Percentiles rank a stretch among this genome's conserved stretches.
Evolutionary conservation across 2,797 vertebrate genomes (phyloP).

Genomic region (Tauraco hartlaubi): DNA sequence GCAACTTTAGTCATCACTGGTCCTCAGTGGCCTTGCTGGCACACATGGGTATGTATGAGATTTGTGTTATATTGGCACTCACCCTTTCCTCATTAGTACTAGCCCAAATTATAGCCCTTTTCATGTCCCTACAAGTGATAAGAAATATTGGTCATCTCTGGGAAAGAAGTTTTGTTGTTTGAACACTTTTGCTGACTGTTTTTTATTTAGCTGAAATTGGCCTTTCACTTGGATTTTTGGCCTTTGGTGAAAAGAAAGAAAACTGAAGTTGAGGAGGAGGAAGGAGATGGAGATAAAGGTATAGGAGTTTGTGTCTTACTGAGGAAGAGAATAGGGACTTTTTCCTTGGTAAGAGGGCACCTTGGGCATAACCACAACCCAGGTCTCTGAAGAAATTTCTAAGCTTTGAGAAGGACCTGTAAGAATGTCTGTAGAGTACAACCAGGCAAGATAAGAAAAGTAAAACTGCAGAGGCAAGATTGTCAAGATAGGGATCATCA

Average conservation of each 20-base stretch:
- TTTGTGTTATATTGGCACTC: not conserved
- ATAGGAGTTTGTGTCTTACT: not conserved
- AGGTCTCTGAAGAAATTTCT: not conserved
- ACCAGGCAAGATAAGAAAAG: not conserved
- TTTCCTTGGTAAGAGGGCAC: not conserved
- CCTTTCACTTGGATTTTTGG: not conserved
- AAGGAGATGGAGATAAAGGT: not conserved
- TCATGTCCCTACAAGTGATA: not conserved
- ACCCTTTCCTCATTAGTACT: not conserved
- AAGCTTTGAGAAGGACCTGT: not conserved
- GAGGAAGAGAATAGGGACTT: not conserved
- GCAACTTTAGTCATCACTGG: not conserved
- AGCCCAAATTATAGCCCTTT: not conserved
- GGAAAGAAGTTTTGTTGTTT: not conserved
- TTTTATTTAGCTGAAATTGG: not conserved
- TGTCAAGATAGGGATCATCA: not conserved
- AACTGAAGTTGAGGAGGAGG: not conserved
- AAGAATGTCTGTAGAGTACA: not conserved
- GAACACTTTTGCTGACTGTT: not conserved
- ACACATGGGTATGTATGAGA: not conserved
- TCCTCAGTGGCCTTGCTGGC: not conserved
- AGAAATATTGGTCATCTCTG: not conserved
- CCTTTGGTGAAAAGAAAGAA: not conserved
- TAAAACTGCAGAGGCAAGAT: not conserved
- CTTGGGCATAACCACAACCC: not conserved